A percentile compares a stretch with the other conserved stretches of the same genome.
Evolutionary conservation across 2,888 invertebrate species (phyloP).

Genomic region (Erpobdella octoculata): DNA sequence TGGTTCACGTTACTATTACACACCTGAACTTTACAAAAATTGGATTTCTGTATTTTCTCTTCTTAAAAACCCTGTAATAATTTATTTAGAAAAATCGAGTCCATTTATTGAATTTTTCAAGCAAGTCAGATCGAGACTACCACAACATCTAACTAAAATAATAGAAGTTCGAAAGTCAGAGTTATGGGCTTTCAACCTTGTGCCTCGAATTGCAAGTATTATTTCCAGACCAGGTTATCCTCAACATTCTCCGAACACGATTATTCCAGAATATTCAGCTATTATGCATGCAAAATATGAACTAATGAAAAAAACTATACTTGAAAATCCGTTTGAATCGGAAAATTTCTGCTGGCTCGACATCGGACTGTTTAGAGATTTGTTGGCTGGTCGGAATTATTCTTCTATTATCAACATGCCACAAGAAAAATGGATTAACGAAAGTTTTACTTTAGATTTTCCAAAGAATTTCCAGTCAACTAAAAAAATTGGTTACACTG

Average conservation of each 20-base stretch:
- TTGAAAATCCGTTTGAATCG: constrained; percentile 40
- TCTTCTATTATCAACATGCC: too few relatives aligned
- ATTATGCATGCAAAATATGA: constrained; percentile 48
- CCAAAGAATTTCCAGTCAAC: background rate
- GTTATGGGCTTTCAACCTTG: constrained; percentile 41
- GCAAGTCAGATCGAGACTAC: constrained; percentile 32
- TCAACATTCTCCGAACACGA: constrained; percentile 42
- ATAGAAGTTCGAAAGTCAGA: constrained; percentile 37
- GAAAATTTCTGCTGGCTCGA: constrained; percentile 45
- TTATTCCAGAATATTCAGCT: constrained; percentile 43
- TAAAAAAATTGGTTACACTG: constrained; percentile 25
- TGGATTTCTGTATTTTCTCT: constrained; percentile 43
- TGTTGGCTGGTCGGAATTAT: too few relatives aligned
- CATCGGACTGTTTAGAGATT: constrained; percentile 42
- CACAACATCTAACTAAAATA: constrained; percentile 38
- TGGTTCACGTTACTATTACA: background rate
- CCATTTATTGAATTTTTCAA: constrained; percentile 34
- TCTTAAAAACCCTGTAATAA: constrained; percentile 42
- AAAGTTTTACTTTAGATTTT: background rate
- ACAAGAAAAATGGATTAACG: background rate
- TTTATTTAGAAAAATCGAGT: constrained; percentile 41
- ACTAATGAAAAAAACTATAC: constrained; percentile 39
- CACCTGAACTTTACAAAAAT: constrained; percentile 37
- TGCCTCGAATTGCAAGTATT: constrained; percentile 38
- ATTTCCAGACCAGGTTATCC: constrained; percentile 42